Conservation (phyloP, 2,888 invertebrate species). For the Athalia rosae region DNA sequence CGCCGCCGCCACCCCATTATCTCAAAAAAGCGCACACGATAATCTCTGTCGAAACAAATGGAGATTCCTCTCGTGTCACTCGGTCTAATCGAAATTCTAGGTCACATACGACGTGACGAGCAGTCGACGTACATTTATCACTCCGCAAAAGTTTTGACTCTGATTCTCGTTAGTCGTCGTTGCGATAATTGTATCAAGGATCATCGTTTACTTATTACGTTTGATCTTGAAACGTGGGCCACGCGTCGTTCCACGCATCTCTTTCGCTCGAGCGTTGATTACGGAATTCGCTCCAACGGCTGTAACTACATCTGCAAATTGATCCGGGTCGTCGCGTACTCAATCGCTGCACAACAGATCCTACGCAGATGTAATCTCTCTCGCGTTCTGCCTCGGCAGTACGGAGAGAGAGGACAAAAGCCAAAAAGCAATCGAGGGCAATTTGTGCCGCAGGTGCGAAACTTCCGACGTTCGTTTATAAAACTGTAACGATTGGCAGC, state of each 20-base stretch:
- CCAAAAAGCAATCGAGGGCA: not conserved
- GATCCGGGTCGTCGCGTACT: slow-evolving; percentile 31
- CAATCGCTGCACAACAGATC: not conserved
- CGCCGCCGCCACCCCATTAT: not conserved
- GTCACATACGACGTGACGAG: not conserved
- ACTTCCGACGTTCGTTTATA: no score
- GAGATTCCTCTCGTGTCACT: not conserved
- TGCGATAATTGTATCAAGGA: no score
- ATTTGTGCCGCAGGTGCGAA: no score
- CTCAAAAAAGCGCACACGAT: not conserved
- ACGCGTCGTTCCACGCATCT: not conserved
- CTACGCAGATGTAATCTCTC: slow-evolving; percentile 38
- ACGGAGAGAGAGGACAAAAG: not conserved
- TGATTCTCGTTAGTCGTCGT: no score
- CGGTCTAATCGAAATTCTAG: slow-evolving; percentile 1
- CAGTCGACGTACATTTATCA: slow-evolving; percentile 2
- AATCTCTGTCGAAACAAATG: not conserved
- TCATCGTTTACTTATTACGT: no score
- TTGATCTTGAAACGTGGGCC: no score
- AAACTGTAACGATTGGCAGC: no score
- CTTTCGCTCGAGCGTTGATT: slow-evolving; percentile 18
- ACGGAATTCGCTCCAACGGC: slow-evolving; percentile 12
- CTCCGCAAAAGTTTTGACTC: not conserved
- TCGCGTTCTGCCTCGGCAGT: not conserved
- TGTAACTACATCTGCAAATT: slow-evolving; percentile 2